Base-by-base conservation (phyloP, 2,113 vertebrate species). In the Indri indri region DNA sequence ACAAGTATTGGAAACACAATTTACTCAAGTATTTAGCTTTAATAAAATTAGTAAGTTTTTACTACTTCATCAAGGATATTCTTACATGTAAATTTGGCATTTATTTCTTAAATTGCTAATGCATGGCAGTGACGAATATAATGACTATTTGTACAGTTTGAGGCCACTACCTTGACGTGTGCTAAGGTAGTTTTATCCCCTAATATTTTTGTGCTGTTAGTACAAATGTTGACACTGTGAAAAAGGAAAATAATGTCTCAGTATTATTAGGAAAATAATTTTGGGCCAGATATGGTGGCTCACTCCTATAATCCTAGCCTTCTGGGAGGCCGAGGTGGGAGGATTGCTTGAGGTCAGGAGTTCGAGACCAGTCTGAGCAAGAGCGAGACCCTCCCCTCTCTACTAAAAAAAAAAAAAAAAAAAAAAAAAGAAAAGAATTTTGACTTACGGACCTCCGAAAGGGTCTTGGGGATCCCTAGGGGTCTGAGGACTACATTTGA, bases 191-290 rank as follows among this genome's bases (percentile, higher is more conserved):
- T 76, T 95, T 95, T 91, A 94, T 25, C 40, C 27, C 32, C 8
- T 3, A 61, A 2, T 17, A 45, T 47, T 88, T 93, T 92, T 89
- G 5, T 13, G 23, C 14, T 73, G 7, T 95, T 47, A 87, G 74
- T 42, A 16, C n/a, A 88, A 81, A 91, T 61, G 52, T 25, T 93
- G 68, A 91, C 27, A n/a, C 13, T 17, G 34, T 83, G 45, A 65
- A 79, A 88, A 85, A 85, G 52, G 30, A 87, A 83, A 83, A 88
- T 11, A 79, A 12, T 32, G 59, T 22, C 52, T 95, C 70, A 34
- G 47, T 84, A 66, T n/a, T 68, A 76, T 65, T 30, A 68, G 74
- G 59, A 96, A 96, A 63, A 87, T 96, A 71, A 76, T 79, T 90
- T 85, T 97, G 74, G 88, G 52, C 52, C 52, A 54, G 17, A 17